A percentile compares a stretch with the other conserved stretches of the same genome.
These are phyloP conservation scores for Amphiura filiformis DNA, from an alignment of 35 echinoderm and acorn worm genomes.

Conservation along the genomic window DNA sequence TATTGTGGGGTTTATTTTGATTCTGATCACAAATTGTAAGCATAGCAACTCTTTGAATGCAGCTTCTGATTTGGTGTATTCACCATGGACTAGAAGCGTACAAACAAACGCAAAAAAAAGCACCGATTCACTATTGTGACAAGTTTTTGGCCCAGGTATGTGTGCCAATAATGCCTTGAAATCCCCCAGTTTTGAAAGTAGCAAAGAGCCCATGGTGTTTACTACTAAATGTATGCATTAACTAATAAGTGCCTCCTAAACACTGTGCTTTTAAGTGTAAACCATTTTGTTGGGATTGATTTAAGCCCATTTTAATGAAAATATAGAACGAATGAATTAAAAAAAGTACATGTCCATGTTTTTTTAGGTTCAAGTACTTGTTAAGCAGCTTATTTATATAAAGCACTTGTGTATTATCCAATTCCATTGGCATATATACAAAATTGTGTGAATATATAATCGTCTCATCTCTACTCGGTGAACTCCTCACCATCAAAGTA, in stretches of 20 bases:
- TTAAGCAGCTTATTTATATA: not conserved
- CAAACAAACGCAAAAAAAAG: not conserved
- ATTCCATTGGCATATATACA: too few species aligned
- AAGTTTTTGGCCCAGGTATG: not conserved
- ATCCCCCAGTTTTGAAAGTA: not conserved
- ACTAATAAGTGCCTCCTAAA: constrained; percentile 11
- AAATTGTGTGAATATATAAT: too few species aligned
- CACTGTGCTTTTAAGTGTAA: constrained; percentile 4
- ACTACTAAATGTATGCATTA: not conserved
- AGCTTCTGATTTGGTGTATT: not conserved
- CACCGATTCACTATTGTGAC: not conserved
- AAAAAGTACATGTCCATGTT: not conserved
- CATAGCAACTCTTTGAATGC: not conserved
- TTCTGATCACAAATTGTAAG: not conserved
- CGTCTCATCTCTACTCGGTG: not conserved
- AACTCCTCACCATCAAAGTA: not conserved
- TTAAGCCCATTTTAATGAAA: not conserved
- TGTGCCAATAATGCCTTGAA: constrained; percentile 5
- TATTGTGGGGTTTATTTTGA: not conserved
- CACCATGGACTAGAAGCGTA: not conserved
- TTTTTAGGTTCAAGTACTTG: not conserved
- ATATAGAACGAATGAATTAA: not conserved
- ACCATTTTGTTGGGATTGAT: not conserved
- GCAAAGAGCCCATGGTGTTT: not conserved
- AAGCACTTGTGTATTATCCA: not conserved